Base-by-base conservation (phyloP, 2,888 invertebrate genomes). In the Stegana nigrithorax region DNA sequence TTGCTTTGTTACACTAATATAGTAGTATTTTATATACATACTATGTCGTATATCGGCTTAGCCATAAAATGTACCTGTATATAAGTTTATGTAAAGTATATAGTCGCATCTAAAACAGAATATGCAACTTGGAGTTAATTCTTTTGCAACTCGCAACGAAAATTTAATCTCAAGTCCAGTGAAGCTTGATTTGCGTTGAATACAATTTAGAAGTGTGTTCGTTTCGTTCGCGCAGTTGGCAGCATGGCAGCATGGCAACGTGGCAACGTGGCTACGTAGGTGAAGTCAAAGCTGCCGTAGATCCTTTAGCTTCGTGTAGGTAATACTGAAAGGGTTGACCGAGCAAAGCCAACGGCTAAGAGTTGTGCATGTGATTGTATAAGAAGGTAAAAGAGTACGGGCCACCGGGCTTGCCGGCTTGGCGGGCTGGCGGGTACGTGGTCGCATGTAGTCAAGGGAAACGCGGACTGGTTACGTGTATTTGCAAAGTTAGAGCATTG, bases 91-190 rank as follows among this genome's bases (percentile, higher is more conserved):
- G n/a, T n/a, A n/a, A n/a, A n/a, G n/a, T n/a, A n/a, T n/a, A n/a
- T n/a, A n/a, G n/a, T 50, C 50, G 14, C 14, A 14, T 23, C 45
- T 17, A 47, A n/a, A 32, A 17, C 29, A 32, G 59, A 47, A 39
- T 14, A 39, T 39, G 17, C 17, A 39, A 39, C 39, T 39, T 39
- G n/a, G 39, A 39, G 39, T 39, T 39, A 39, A 39, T 39, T 39
- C 39, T 39, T 39, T n/a, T 39, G n/a, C 17, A 39, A 6, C 39
- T 23, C 44, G 26, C 64, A 62, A 61, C 65, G 50, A 53, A 70
- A 75, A 73, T 71, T 62, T 12, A 73, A 71, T 73, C 69, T 60
- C 29, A 29, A 60, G 71, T 26, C 44, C 61, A 61, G 56, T 70
- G 62, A 64, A 72, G 62, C 67, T 63, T 67, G 57, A 51, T 23